Percentiles rank a stretch among this genome's conserved stretches.
These are phyloP conservation scores for Neosilurus hyrtlii DNA, from an alignment of 2,797 vertebrate species.

Conservation along the genomic window DNA sequence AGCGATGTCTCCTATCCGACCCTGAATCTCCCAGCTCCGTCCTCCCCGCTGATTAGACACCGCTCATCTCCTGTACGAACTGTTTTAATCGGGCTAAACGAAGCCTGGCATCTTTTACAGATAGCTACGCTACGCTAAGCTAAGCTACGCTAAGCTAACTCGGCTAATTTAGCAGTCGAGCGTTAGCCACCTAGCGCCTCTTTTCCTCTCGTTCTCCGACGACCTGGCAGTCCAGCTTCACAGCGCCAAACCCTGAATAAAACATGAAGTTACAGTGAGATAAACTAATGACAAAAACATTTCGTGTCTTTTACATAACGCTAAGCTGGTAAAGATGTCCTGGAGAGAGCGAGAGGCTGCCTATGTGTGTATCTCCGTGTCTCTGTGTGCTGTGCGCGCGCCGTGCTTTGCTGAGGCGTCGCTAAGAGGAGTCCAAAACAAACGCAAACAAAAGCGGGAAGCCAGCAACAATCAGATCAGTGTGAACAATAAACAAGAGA, in stretches of 20 bases:
- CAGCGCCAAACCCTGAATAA: neutral
- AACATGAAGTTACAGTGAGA: neutral
- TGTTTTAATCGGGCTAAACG: neutral
- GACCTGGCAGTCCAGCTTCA: neutral
- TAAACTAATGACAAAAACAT: neutral
- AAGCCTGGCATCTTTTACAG: neutral
- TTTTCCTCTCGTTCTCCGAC: neutral
- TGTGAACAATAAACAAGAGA: neutral
- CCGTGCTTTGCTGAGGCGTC: neutral
- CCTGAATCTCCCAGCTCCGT: too few species aligned
- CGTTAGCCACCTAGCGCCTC: neutral
- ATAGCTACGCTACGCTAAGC: neutral
- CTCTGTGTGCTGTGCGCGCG: neutral
- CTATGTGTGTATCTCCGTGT: neutral
- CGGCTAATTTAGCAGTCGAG: neutral
- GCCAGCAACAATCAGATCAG: neutral
- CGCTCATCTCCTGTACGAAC: too few species aligned
- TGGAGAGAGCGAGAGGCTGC: neutral
- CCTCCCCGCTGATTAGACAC: neutral
- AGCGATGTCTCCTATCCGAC: neutral
- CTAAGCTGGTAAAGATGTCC: neutral
- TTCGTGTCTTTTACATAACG: neutral
- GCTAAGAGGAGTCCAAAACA: constrained; percentile 13
- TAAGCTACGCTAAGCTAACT: neutral
- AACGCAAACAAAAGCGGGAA: constrained; percentile 19